Evolutionary conservation across 2,113 vertebrate species (phyloP).

Genomic region (Onychostoma macrolepis): DNA sequence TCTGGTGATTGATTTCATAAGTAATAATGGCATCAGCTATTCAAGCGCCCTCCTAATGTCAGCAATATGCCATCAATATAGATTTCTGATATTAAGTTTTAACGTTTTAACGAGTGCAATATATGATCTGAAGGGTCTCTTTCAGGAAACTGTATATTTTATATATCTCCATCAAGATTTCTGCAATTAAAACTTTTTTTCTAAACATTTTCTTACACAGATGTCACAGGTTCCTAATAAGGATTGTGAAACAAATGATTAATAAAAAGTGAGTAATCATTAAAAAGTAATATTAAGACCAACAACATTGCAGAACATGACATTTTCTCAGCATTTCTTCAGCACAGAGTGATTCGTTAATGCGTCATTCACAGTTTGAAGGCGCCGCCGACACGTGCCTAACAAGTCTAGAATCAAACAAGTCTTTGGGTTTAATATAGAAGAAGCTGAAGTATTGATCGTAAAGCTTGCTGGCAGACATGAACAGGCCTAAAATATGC

Average conservation of each 20-base stretch:
- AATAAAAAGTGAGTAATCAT: background rate
- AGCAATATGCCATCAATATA: background rate
- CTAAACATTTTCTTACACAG: background rate
- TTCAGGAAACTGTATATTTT: background rate
- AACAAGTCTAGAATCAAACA: background rate
- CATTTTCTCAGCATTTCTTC: background rate
- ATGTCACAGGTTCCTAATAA: background rate
- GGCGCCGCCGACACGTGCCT: background rate
- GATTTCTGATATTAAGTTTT: background rate
- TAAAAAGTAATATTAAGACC: background rate
- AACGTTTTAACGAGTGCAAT: background rate
- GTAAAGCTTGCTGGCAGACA: background rate
- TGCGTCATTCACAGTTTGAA: constrained; percentile 18
- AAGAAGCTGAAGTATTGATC: background rate
- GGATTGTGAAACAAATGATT: background rate
- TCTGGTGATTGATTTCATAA: background rate
- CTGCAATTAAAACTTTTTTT: background rate
- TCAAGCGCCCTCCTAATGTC: background rate
- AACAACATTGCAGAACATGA: background rate
- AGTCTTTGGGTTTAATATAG: constrained; percentile 7
- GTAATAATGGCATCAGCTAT: background rate
- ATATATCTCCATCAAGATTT: background rate
- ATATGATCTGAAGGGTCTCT: background rate
- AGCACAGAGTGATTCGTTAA: background rate
- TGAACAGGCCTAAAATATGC: background rate